Evolutionary conservation across 2,888 invertebrate genomes (phyloP), one percentile per base, ranked within the genome.

Genomic region (Apamea crenata): DNA sequence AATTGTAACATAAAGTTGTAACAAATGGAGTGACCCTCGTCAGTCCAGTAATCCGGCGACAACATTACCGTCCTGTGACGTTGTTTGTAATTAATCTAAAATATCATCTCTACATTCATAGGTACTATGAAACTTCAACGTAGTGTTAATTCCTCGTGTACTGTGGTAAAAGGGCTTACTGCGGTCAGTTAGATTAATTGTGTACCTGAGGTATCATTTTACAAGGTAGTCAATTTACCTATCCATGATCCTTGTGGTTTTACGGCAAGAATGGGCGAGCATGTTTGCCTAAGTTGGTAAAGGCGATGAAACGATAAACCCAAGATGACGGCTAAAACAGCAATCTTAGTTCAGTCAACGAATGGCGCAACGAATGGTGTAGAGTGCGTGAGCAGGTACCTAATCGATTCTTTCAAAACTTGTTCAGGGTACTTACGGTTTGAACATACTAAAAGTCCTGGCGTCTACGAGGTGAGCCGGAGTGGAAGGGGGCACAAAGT

Each of bases 21-120:
- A 92, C 92, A 94, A 94, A 94, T 92, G 92, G 79, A 89, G 88
- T 90, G 92, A 94, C 94, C 95, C 94, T 94, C 91, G 90, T 95
- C 95, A 94, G 86, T 80, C 91, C 25, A 25, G 91, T 94, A 93
- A 93, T 92, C 91, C 90, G 91, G 86, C 88, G 92, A 93, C 93
- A 92, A 90, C 91, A 93, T 94, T 93, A 94, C 90, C 90, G 91
- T 91, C 92, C 92, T 91, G 91, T 93, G 91, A 92, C 93, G 90
- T 92, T 91, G 92, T 91, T 72, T 69, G 90, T 92, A 92, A 93
- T 94, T 93, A 92, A 91, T 91, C 90, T 91, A 83, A 80, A 91
- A 90, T 91, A 89, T 91, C 84, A 88, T 83, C 74, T 77, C 70
- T 83, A 81, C 78, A 80, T 87, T 89, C 82, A 83, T 83, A 56